Evolutionary conservation across 2,113 vertebrate species (phyloP), one percentile per base, ranked within the genome.

Genomic region (Motacilla tschutschensis): DNA sequence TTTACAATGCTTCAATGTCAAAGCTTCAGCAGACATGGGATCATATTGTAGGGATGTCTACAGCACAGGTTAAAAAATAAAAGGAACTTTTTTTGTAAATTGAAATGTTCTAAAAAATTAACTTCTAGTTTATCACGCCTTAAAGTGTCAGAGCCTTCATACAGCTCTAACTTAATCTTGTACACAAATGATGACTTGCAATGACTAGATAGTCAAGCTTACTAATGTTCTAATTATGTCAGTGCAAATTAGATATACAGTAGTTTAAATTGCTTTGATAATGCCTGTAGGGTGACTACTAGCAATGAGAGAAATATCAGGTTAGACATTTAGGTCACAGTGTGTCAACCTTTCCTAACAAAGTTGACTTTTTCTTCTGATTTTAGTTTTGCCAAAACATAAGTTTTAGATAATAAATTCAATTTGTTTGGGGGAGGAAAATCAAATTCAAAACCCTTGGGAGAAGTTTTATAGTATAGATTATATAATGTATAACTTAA

Each of bases 211-310:
- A 94, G 33, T 25, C 46, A 88, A 78, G 59, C 88, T 91, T 72
- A 88, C 72, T 92, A 71, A 85, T 88, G 50, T 79, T 92, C 91
- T 95, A 86, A 92, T 94, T 91, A 62, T 92, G 88, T 88, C 83
- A 91, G 59, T 47, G 43, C 18, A 33, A 93, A 90, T 93, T 95
- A 95, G 85, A 75, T 62, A 50, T 65, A 36, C 54, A 85, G 50
- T 33, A 64, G 31, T 62, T 76, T 88, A 93, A 94, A 83, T 90
- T 91, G 85, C 43, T 93, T 94, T 95, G 85, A 94, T 91, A 94
- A 86, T 90, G 57, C 86, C 94, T 87, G 72, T 28, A 76, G 93
- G 94, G 58, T 66, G 79, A 91, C 75, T 82, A 54, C 29, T 70
- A 93, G 67, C 70, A 85, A 62, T 43, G 50, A 82, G 70, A 94